phyloP scores from a whole-genome alignment of 2,888 invertebrate species.

The Rhamphomyia laevipes region DNA sequence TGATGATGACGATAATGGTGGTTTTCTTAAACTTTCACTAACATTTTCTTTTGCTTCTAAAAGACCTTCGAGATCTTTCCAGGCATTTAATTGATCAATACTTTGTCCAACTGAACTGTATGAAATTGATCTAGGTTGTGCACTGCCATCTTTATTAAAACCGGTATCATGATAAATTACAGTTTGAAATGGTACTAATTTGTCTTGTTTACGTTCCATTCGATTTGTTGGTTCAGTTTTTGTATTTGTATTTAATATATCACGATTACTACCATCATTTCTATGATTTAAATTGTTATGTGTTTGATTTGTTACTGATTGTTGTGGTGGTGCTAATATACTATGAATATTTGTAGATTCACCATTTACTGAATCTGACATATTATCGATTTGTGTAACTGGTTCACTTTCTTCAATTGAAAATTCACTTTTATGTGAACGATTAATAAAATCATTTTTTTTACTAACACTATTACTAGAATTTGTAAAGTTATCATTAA shows the following conservation, averaged over 20 bases:
- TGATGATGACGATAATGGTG: slow-evolving; percentile 10
- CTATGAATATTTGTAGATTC: slow-evolving; percentile 31
- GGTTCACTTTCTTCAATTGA: slow-evolving; percentile 47
- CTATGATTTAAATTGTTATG: slow-evolving; percentile 32
- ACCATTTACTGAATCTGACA: slow-evolving; percentile 27
- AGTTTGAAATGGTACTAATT: slow-evolving; percentile 41
- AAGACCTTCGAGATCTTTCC: slow-evolving; percentile 24
- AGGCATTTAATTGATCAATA: slow-evolving; percentile 27
- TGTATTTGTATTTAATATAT: not conserved
- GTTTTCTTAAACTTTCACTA: slow-evolving; percentile 27
- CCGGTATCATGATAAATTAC: slow-evolving; percentile 40
- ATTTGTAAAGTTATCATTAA: slow-evolving; percentile 8
- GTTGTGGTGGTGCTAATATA: slow-evolving; percentile 37
- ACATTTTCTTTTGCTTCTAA: slow-evolving; percentile 32
- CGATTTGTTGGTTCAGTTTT: not conserved
- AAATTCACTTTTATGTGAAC: slow-evolving; percentile 46
- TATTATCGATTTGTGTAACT: slow-evolving; percentile 31
- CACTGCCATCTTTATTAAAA: slow-evolving; percentile 22
- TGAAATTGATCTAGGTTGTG: slow-evolving; percentile 42
- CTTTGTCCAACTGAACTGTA: slow-evolving; percentile 42
- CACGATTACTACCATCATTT: slow-evolving; percentile 7
- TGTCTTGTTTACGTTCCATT: slow-evolving; percentile 25
- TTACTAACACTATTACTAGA: not conserved
- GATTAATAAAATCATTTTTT: slow-evolving; percentile 31
- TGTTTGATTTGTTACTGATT: slow-evolving; percentile 7